Evolutionary conservation across 2,113 vertebrate species (phyloP), one percentile per base, ranked within the genome.

Genomic region (Bufo bufo): DNA sequence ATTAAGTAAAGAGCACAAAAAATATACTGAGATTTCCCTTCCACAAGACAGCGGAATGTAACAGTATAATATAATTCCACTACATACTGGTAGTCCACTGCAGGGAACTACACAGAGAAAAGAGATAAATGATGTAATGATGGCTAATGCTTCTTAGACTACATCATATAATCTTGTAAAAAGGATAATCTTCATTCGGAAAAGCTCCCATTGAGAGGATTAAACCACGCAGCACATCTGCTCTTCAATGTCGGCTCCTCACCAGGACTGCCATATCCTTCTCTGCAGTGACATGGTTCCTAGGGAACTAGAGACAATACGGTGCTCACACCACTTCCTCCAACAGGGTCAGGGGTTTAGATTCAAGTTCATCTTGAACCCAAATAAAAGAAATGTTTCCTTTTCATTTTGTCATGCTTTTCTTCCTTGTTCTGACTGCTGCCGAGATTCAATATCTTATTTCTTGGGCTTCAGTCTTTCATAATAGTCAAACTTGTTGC

Each of bases 51-150:
- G 72, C 50, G 72, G 72, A 17, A 19, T 50, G 17, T 16, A 49
- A 0, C 8, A 16, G 45, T 75, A 20, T 50, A 75, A 49, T 75
- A 50, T 75, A 49, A 75, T 75, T 50, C 47, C 72, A 50, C 45
- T 14, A 20, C 2, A 75, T 50, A 49, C 45, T 16, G 17, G 47
- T 75, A 20, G 43, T 8, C 71, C 71, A 74, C 54, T 59, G 47
- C 78, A 85, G 84, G 8, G 1, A 77, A 74, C 87, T 81, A 88
- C 84, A 89, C 66, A 8, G 5, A 90, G 65, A 87, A 82, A 80
- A 85, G 88, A 92, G 87, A 90, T 92, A 92, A 92, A 89, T 84
- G 91, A 90, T 83, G 90, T 90, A 89, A 90, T 91, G 90, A 91
- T 91, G 90, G 72, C 45, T 86, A 86, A 92, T 91, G 87, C 8